Evolutionary conservation across 2,888 invertebrate species (phyloP), one percentile per base, ranked within the genome.

Genomic region (Morpho helenor): DNA sequence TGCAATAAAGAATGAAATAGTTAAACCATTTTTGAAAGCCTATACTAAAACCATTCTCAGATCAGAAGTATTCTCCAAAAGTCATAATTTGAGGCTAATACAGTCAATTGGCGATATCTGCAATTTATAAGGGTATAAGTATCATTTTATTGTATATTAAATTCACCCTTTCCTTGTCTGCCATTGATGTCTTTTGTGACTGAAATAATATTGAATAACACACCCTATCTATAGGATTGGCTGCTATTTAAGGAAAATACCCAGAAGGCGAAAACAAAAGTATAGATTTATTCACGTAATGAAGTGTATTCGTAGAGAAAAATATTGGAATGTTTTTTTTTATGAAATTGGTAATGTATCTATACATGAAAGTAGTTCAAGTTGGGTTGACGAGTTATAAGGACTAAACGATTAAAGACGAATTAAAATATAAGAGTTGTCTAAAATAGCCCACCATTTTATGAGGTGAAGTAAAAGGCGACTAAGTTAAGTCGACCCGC

Each of bases 51-150:
- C 31, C 22, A 43, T 51, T 51, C 22, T 42, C 43, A 42, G 51
- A 51, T 51, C 23, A 31, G 44, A 52, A 52, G 43, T 44, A 44
- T 44, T 23, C 52, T 52, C 52, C 40, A 40, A 46, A 52, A 52
- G 52, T 46, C 52, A 45, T 52, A 40, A 52, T 52, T 52, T 10
- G 52, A 52, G 40, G 46, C 16, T 52, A 52, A 52, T 52, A 46
- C 8, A 46, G 52, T 52, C 52, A 52, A 52, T 46, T 52, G 52
- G 52, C 52, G 7, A 52, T 52, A 46, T 52, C 52, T 52, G 52
- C 46, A 52, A 53, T 53, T 53, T 53, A 53, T 47, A 53, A 23
- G 53, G 47, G 53, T 54, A 54, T 54, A 54, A 54, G 54, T 54
- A 54, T 54, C 23, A 54, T 42, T 54, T 48, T 54, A 54, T 48